Evolutionary conservation across 1,140 invertebrate genomes (phyloP).

Genomic region (Adelges cooleyi): DNA sequence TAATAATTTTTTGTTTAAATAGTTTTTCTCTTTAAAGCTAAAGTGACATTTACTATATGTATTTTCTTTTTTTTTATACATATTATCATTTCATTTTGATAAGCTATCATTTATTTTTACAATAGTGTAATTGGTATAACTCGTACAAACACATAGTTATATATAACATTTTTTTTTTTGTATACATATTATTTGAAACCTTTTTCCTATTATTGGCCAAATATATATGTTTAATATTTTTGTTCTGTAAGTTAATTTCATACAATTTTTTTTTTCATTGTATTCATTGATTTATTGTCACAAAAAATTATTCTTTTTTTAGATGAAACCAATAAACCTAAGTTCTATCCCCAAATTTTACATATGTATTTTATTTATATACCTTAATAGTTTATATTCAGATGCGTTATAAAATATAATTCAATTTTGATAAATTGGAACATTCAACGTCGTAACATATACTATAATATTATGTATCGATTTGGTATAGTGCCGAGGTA

Average conservation of each 20-base stretch:
- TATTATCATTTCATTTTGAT: constrained; percentile 11
- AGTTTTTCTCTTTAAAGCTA: constrained; percentile 19
- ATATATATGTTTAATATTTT: background rate
- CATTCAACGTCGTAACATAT: too few relatives aligned
- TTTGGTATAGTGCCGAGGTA: too few relatives aligned
- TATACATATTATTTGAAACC: constrained; percentile 10
- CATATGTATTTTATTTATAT: too few relatives aligned
- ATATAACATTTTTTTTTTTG: constrained; percentile 8
- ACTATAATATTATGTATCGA: too few relatives aligned
- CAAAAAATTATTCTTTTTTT: constrained; percentile 11
- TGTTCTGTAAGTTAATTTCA: background rate
- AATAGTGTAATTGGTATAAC: background rate
- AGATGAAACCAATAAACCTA: constrained; percentile 22
- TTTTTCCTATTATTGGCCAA: background rate
- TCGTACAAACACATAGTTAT: background rate
- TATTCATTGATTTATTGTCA: constrained; percentile 25
- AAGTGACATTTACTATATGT: background rate
- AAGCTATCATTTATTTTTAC: background rate
- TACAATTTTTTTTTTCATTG: constrained; percentile 17
- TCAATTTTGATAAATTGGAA: too few relatives aligned
- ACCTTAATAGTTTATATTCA: too few relatives aligned
- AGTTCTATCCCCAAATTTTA: too few relatives aligned
- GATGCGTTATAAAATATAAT: too few relatives aligned
- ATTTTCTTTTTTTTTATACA: background rate
- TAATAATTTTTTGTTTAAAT: constrained; percentile 7